Base-by-base conservation (phyloP, 2,888 invertebrate genomes). In the Lasius platythorax region DNA sequence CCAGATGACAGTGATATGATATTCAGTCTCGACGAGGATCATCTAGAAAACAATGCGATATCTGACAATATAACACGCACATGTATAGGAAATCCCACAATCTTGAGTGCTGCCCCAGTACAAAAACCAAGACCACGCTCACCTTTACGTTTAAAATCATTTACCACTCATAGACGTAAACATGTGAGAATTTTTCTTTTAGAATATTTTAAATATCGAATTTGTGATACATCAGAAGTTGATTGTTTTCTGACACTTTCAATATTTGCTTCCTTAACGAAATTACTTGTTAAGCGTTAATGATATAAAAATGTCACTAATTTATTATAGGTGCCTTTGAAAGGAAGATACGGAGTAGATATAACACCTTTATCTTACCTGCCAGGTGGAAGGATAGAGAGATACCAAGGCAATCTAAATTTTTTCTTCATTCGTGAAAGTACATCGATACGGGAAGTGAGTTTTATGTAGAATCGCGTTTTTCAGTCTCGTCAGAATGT, bases 401-500 rank as follows among this genome's bases (percentile, higher is more conserved):
- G 97, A 88, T 98, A 99, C 93, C 96, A 99, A 92, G 99, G 99
- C 87, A 98, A 98, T 94, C 95, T 99, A 87, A 98, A 99, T 93
- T 98, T 99, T 95, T 98, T 99, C 95, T 99, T 99, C 94, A 99
- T 99, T 87, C 96, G 99, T 37, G 99, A 99, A 95, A 98, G 98
- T 86, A 99, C 98, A 0, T 98, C 98, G 15, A 97, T 99, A 84
- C 95, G 99, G 87, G 99, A 99, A 95, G 96, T 96, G 11, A 74
- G 63, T 40, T 63, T 28, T 94, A 30, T 6, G 81, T 73, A 43
- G 4, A 15, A 30, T 53, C 1, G 46, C 89, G 86, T 88, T 75
- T 68, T 63, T 43, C 37, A 68, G 75, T 79, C 64, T 53, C 18
- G 53, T 64, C 15, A 9, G 28, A 75, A 2, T 75, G 23, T 75